A percentile compares a stretch with the other conserved stretches of the same genome.
Evolutionary conservation across 2,888 invertebrate species (phyloP).

Genomic region (Gerris lacustris): DNA sequence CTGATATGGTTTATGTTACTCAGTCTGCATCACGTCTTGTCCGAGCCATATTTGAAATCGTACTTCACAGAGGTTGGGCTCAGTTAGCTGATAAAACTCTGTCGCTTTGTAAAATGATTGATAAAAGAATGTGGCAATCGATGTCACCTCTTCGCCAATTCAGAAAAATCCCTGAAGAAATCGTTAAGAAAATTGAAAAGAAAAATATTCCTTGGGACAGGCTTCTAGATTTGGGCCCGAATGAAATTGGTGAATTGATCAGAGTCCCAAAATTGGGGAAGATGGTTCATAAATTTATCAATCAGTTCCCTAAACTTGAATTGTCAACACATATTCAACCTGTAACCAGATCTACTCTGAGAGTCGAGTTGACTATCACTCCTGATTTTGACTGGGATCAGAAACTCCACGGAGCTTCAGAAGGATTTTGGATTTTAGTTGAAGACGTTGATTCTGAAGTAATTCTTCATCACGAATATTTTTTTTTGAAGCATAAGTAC

Average conservation of each 20-base stretch:
- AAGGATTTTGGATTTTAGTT: conserved; percentile 78
- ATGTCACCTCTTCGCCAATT: conserved; percentile 97
- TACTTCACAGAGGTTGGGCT: conserved; percentile 85
- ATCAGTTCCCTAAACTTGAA: conserved; percentile 93
- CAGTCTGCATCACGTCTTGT: conserved; percentile 91
- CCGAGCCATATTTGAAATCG: conserved; percentile 89
- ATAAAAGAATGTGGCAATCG: conserved; percentile 97
- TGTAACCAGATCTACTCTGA: conserved; percentile 80
- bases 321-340: conserved; percentile 95
- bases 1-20: conserved; percentile 98
- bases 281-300: conserved; percentile 88
- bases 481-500: conserved; percentile 89
- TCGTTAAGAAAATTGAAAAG: conserved; percentile 94
- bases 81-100: conserved; percentile 92
- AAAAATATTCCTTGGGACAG: conserved; percentile 89
- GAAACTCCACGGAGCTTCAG: conserved; percentile 63
- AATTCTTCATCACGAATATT: conserved; percentile 90
- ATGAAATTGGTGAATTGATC: conserved; percentile 90
- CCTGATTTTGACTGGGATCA: conserved; percentile 99
- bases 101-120: conserved; percentile 96
- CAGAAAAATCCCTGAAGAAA: conserved; percentile 92
- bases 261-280: conserved; percentile 86
- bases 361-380: conserved; percentile 91
- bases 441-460: conserved; percentile 80
- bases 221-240: conserved; percentile 89